These are phyloP conservation scores for Coelinius sp. DNA, from an alignment of 2,888 invertebrate species.

Conservation along the genomic window DNA sequence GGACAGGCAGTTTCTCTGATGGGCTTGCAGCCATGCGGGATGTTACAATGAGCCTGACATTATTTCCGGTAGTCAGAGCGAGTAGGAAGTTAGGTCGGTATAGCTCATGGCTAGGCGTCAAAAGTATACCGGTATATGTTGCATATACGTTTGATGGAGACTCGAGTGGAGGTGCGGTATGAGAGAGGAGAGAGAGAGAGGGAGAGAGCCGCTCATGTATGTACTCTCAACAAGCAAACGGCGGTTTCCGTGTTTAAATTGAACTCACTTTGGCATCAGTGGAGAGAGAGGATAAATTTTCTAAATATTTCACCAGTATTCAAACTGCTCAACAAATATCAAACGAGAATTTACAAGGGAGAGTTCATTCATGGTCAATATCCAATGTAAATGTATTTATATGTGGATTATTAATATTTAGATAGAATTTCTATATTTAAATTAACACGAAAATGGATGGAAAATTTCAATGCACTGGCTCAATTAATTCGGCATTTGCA, in stretches of 20 bases:
- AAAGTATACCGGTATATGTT: constrained; percentile 20
- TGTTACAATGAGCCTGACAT: constrained; percentile 66
- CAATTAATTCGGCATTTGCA: constrained; percentile 28
- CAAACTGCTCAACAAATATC: not conserved
- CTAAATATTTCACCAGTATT: constrained; percentile 5
- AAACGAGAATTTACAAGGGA: not conserved
- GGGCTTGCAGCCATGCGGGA: constrained; percentile 52
- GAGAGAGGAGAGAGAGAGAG: not conserved
- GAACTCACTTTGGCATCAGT: constrained; percentile 6
- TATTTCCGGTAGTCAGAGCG: constrained; percentile 63
- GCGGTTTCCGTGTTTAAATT: constrained; percentile 24
- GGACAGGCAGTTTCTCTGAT: not conserved
- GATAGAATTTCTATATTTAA: not conserved
- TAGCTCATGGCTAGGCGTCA: constrained; percentile 37
- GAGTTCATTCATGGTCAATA: not conserved
- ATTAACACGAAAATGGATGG: not conserved
- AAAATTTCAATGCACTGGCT: not conserved
- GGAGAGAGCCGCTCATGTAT: not conserved
- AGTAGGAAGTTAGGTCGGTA: constrained; percentile 65
- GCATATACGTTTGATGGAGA: constrained; percentile 19
- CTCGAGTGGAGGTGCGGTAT: constrained; percentile 13
- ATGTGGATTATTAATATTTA: not conserved
- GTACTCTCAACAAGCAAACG: constrained; percentile 18
- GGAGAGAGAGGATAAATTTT: not conserved
- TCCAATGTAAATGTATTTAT: not conserved